Evolutionary conservation across 2,113 vertebrate genomes (phyloP), one percentile per base, ranked within the genome.

Genomic region (Clarias gariepinus): DNA sequence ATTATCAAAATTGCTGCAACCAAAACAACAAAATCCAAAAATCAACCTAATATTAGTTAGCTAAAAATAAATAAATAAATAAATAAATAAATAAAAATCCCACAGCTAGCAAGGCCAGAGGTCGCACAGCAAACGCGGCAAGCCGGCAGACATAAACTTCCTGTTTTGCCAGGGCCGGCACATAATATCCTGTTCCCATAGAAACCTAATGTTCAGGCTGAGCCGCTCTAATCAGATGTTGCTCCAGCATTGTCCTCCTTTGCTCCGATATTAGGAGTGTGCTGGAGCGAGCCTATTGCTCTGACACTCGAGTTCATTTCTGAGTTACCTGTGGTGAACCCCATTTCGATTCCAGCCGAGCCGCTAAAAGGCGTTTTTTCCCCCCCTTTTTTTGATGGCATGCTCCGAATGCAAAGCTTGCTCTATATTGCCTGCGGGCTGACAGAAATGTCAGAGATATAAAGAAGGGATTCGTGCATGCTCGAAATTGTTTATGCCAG

Each of bases 161-260:
- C 89, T 90, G 87, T 91, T 91, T 87, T 86, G 86, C 88, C 79
- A 80, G 85, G 78, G 79, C 81, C 41, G 5, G 82, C 81, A 86
- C 74, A 87, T 79, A 89, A 91, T 90, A 88, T 88, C 88, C 85
- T 85, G 90, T 92, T 90, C 85, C 91, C 92, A 92, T 91, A 90
- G 91, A 90, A 91, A 93, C 91, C 2, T 55, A 88, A 86, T 76
- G 74, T 89, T 90, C 86, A 78, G 60, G 58, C 87, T 88, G 82
- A 77, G 88, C 68, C 61, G n/a, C 82, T 88, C 81, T 92, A 89
- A 87, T 91, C 88, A 90, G 89, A 92, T 89, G 89, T 82, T 88
- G 78, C 86, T 84, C 76, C 63, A 30, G 61, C 86, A 88, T 90
- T 87, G 88, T 91, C 86, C 88, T 68, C 58, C 63, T 83, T 66